Evolutionary conservation across 2,888 invertebrate species (phyloP), one percentile per base, ranked within the genome.

Genomic region (Eupithecia subumbrata): DNA sequence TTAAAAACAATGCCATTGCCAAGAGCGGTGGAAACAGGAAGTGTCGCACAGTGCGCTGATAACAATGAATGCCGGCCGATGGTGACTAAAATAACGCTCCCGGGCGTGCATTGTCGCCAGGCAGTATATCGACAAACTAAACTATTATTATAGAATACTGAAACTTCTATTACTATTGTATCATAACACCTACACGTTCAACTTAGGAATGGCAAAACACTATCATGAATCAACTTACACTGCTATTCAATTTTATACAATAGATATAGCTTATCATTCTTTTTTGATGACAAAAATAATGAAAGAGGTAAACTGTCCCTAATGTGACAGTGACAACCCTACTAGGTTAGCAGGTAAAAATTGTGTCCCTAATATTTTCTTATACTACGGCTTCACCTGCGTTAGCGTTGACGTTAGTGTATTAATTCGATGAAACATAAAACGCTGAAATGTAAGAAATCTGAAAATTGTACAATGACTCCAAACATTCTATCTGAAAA

Each of bases 11-110:
- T 90, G 90, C 86, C 93, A 92, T 87, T 92, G 92, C 91, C 93
- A 93, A 93, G 91, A 88, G 84, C 90, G 82, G 84, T 79, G 85
- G 85, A 88, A 90, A 87, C 90, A 91, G 90, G 90, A 92, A 93
- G 89, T 88, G 89, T 88, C 88, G 22, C 3, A 86, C 84, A 83
- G 83, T 86, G 88, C 84, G 83, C 83, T 86, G 88, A 90, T 91
- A 90, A 90, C 88, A 88, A 89, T 88, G 87, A 86, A 86, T 88
- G 87, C 80, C 81, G 83, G 88, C 84, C 84, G 87, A 85, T 87
- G 88, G 87, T 82, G 88, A 91, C 91, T 77, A 90, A 94, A 94
- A 94, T 94, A 94, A 90, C 90, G 85, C 86, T 88, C 90, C 90
- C 91, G 90, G 92, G 90, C 90, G 86, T 85, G 88, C 84, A 84